Conservation (phyloP, 2,113 vertebrate genomes). For the Prunella himalayana region DNA sequence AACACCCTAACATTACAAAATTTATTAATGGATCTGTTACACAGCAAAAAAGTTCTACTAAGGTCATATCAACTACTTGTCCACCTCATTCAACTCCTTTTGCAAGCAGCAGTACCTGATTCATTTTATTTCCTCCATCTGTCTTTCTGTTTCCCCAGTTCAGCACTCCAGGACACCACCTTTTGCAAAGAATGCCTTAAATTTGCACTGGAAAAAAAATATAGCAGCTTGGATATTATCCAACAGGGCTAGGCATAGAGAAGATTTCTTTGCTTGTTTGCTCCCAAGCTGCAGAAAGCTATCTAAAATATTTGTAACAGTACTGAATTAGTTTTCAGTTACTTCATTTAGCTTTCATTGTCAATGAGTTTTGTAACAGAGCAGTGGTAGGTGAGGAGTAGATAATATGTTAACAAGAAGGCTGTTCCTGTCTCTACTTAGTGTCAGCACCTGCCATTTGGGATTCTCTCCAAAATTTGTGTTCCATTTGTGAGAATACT, state of each 20-base stretch:
- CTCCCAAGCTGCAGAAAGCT: background rate
- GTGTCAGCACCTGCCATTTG: constrained; percentile 61
- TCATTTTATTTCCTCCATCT: constrained; percentile 60
- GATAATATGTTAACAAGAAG: constrained; percentile 62
- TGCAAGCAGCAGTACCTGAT: constrained; percentile 38
- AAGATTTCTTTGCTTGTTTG: background rate
- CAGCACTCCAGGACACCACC: constrained; percentile 53
- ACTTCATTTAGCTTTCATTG: constrained; percentile 49
- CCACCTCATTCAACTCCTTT: constrained; percentile 39
- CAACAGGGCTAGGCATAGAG: background rate
- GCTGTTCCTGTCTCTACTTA: constrained; percentile 54
- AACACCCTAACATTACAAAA: background rate
- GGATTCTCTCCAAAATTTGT: constrained; percentile 54
- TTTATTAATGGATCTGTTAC: background rate
- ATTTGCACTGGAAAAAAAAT: constrained; percentile 48
- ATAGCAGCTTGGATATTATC: constrained; percentile 18
- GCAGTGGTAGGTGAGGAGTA: constrained; percentile 52
- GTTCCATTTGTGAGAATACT: constrained; percentile 31
- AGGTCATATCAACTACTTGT: background rate
- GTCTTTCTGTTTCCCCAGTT: constrained; percentile 49
- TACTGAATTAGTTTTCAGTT: constrained; percentile 20
- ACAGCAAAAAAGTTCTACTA: background rate
- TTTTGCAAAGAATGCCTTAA: constrained; percentile 58
- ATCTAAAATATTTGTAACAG: constrained; percentile 1
- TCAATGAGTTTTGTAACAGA: constrained; percentile 60